A percentile compares a stretch with the other conserved stretches of the same genome.
These are phyloP conservation scores for Augochlorella aurata DNA, from an alignment of 2,888 invertebrate species.

Conservation along the genomic window DNA sequence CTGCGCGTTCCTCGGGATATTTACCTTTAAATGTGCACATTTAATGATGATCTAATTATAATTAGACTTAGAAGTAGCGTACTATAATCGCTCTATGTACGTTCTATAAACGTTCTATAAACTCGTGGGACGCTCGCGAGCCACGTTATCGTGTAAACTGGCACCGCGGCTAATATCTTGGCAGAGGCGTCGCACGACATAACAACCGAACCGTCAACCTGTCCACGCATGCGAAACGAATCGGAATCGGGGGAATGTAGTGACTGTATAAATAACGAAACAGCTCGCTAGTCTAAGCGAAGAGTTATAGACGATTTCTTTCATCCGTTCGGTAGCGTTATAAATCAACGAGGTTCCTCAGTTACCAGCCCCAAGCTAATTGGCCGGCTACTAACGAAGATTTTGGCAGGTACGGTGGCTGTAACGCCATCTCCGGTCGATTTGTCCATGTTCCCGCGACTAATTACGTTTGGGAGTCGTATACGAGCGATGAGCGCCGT, in stretches of 20 bases:
- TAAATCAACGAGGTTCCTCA: not conserved
- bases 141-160: conserved; percentile 53
- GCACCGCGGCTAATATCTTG: conserved; percentile 50
- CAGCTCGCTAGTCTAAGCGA: not conserved
- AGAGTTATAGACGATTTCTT: not conserved
- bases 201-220: conserved; percentile 49
- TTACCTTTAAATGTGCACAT: conserved; percentile 45
- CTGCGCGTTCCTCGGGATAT: not conserved
- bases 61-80: conserved; percentile 42
- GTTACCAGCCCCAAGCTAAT: not conserved
- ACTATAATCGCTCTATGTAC: conserved; percentile 33
- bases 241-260: conserved; percentile 52
- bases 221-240: conserved; percentile 44
- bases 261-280: conserved; percentile 53
- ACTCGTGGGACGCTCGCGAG: conserved; percentile 17
- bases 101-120: not conserved
- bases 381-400: conserved; percentile 33
- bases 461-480: conserved; percentile 47
- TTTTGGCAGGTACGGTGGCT: conserved; percentile 41
- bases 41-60: conserved; percentile 51
- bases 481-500: not conserved
- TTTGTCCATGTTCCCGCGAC: conserved; percentile 39
- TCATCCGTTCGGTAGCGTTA: not conserved
- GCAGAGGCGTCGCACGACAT: conserved; percentile 41
- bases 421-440: conserved; percentile 32